phyloP scores from a whole-genome alignment of 2,797 vertebrate species.

The Lates japonicus region DNA sequence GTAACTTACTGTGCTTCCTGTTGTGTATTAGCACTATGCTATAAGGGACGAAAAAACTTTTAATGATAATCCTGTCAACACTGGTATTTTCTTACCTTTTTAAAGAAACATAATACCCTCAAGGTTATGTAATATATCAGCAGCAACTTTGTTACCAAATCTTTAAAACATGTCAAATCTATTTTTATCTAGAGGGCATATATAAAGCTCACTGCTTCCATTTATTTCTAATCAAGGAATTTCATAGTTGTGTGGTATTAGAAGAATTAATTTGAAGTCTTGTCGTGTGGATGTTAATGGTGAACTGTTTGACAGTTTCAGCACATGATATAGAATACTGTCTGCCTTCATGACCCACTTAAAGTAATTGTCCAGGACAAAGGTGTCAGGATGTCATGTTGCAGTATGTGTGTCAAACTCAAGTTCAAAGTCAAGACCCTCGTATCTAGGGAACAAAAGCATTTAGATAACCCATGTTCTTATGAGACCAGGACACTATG shows the following conservation, averaged over 20 bases:
- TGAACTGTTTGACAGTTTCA: constrained; percentile 27
- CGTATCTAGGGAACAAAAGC: constrained; percentile 12
- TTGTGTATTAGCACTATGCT: background rate
- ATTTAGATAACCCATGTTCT: background rate
- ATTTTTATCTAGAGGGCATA: background rate
- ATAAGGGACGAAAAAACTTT: background rate
- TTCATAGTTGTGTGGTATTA: background rate
- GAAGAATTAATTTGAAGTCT: background rate
- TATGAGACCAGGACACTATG: constrained; percentile 14
- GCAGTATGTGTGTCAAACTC: constrained; percentile 49
- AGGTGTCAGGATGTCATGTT: constrained; percentile 45
- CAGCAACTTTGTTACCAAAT: background rate
- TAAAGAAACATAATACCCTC: constrained; percentile 4
- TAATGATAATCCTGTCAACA: background rate
- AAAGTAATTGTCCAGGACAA: constrained; percentile 47
- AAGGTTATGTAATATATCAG: constrained; percentile 33
- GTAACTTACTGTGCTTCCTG: constrained; percentile 11
- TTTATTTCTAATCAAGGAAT: background rate
- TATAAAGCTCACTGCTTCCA: background rate
- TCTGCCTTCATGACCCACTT: constrained; percentile 62
- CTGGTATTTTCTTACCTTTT: constrained; percentile 20
- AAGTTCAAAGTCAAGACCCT: constrained; percentile 42
- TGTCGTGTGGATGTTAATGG: background rate
- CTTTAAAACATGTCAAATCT: background rate
- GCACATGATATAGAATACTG: constrained; percentile 37